These are phyloP conservation scores for Epizoanthus scotinus DNA, from an alignment of 92 coral and sea anemone species.

Conservation along the genomic window DNA sequence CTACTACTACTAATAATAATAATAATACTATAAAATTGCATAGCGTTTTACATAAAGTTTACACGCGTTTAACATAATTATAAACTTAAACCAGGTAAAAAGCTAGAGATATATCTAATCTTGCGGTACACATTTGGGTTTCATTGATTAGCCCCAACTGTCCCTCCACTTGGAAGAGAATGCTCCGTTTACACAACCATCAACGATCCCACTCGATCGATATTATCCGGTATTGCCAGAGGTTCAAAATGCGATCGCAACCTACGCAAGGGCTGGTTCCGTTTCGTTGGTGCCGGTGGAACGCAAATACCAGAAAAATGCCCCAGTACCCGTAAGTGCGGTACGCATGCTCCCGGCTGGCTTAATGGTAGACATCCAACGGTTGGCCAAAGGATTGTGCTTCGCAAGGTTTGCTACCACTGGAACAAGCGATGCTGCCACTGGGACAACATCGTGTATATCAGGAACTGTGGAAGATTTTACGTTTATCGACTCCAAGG, in stretches of 20 bases:
- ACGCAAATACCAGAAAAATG: slow-evolving; percentile 2
- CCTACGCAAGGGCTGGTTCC: background rate
- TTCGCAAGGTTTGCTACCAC: background rate
- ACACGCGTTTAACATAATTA: too few species aligned
- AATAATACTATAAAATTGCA: too few species aligned
- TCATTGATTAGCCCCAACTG: too few species aligned
- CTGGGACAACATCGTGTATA: background rate
- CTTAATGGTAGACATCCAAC: slow-evolving; percentile 4
- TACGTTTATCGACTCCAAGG: background rate
- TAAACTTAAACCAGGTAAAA: too few species aligned
- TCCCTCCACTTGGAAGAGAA: too few species aligned
- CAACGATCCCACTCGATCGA: slow-evolving; percentile 9
- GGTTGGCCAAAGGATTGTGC: background rate
- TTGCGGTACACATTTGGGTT: background rate
- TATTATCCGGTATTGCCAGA: background rate
- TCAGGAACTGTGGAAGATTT: slow-evolving; percentile 21
- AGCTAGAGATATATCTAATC: too few species aligned
- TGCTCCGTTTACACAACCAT: too few species aligned
- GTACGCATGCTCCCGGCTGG: slow-evolving; percentile 17
- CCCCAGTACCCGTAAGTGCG: background rate
- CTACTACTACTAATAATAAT: too few species aligned
- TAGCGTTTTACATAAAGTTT: too few species aligned
- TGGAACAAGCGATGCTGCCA: background rate
- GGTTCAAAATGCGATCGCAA: background rate
- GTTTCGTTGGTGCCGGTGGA: slow-evolving; percentile 7